Conservation (phyloP, 2,113 vertebrate genomes). For the Stictonetta naevosa region DNA sequence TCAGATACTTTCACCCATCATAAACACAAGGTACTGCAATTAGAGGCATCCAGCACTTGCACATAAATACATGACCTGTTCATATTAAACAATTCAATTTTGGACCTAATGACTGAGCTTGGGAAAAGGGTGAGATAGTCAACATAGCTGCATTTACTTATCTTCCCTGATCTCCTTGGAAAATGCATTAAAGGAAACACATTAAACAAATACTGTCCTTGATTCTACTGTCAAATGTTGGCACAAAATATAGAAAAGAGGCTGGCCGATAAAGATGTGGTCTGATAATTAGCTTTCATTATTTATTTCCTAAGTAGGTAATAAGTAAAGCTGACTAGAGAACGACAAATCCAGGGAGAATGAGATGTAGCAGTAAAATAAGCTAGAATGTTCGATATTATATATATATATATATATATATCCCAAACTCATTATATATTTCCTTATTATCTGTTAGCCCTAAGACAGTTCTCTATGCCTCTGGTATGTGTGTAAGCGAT, state of each 20-base stretch:
- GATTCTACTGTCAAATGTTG: not conserved
- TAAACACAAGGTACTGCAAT: not conserved
- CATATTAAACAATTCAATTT: not conserved
- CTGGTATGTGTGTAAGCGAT: too few relatives aligned
- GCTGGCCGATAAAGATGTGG: not conserved
- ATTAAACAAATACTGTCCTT: conserved; percentile 12
- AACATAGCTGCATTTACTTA: not conserved
- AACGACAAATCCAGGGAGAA: not conserved
- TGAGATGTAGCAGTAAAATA: not conserved
- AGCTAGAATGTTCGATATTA: not conserved
- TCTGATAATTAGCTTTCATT: conserved; percentile 30
- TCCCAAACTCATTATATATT: not conserved
- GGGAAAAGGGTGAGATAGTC: not conserved
- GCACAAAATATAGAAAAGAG: not conserved
- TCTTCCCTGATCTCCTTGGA: conserved; percentile 19
- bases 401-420: not conserved
- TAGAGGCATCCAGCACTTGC: not conserved
- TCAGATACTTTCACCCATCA: not conserved
- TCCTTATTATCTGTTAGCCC: not conserved
- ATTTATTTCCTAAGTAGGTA: not conserved
- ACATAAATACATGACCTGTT: not conserved
- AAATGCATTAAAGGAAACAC: conserved; percentile 19
- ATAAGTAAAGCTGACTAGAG: not conserved
- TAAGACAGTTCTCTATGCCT: not conserved
- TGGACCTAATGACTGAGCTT: not conserved